Evolutionary conservation across 2,797 vertebrate species (phyloP), one percentile per base, ranked within the genome.

Genomic region (Gephyroberyx darwinii): DNA sequence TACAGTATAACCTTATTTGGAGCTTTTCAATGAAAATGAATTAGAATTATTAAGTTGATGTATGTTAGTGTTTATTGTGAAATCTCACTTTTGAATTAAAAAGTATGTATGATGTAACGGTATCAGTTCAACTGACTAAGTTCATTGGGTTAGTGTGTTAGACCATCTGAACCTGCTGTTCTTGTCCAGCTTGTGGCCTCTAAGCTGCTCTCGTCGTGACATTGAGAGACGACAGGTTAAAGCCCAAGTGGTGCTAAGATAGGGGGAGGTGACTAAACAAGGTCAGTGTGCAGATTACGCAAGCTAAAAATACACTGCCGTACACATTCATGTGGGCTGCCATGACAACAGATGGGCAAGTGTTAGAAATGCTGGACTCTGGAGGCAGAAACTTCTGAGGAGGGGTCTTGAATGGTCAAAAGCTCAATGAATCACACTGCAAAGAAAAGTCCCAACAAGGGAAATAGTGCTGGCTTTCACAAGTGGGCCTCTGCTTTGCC

Each of bases 341-440:
- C 90, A 92, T 93, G 91, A 88, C 88, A 91, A 93, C 91, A 84
- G 91, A 90, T 89, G 89, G 88, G 77, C n/a, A 37, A 76, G 78
- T 12, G 16, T 63, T 83, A 77, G 26, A 50, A 91, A 91, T 76
- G 88, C 78, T 62, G 60, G 65, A 78, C 83, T 77, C 30, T 69
- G 58, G 72, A 83, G 86, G 77, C 57, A 52, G 72, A 73, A 71
- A 72, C 71, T 77, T 81, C 77, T 20, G 70, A 67, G 73, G 5
- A 13, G 39, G 63, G 81, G 81, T 76, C 76, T 66, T 72, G 47
- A 56, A 81, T 87, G 85, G 91, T 87, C 85, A 88, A 85, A 78
- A 83, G 79, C 87, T 88, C 70, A 64, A 82, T 89, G 81, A 89
- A 82, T 92, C 80, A 86, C 65, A 84, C 69, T 74, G 81, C 68